These are phyloP conservation scores for Pegea sp. DNA, from an alignment of 23 tunicate genomes.

Conservation along the genomic window DNA sequence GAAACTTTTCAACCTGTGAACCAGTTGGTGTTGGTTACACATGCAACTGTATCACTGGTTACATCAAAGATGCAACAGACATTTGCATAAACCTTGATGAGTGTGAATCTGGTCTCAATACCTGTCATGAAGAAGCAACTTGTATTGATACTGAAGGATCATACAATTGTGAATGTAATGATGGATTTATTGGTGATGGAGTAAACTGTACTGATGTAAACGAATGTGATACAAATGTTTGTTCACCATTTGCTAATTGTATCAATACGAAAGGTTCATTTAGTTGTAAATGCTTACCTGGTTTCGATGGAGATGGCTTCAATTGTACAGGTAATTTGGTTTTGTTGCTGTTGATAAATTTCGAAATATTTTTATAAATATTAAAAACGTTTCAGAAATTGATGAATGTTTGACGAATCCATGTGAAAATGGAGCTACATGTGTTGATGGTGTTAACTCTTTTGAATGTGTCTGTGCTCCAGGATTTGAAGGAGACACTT, in stretches of 20 bases:
- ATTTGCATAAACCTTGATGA: neutral
- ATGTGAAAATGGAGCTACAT: neutral
- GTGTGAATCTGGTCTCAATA: neutral
- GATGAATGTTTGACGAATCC: neutral
- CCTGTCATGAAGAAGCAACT: neutral
- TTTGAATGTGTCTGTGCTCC: neutral
- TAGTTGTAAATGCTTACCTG: constrained; percentile 9
- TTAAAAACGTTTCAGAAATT: neutral
- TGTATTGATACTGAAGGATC: constrained; percentile 1
- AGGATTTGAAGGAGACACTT: neutral
- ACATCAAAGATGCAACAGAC: neutral
- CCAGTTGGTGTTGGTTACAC: neutral
- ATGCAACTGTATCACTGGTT: neutral
- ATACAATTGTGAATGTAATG: constrained; percentile 1
- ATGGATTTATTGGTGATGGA: constrained; percentile 5
- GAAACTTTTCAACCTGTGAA: neutral
- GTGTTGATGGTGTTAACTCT: neutral
- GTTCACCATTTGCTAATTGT: neutral
- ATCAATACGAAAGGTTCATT: constrained; percentile 9
- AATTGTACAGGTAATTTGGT: neutral
- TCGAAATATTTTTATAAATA: neutral
- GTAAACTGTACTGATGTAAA: neutral
- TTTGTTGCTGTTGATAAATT: neutral
- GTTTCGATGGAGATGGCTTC: constrained; percentile 3
- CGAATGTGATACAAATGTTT: neutral